A percentile compares a stretch with the other conserved stretches of the same genome.
Conservation (phyloP, 2,113 vertebrate species). For the Salminus brasiliensis region DNA sequence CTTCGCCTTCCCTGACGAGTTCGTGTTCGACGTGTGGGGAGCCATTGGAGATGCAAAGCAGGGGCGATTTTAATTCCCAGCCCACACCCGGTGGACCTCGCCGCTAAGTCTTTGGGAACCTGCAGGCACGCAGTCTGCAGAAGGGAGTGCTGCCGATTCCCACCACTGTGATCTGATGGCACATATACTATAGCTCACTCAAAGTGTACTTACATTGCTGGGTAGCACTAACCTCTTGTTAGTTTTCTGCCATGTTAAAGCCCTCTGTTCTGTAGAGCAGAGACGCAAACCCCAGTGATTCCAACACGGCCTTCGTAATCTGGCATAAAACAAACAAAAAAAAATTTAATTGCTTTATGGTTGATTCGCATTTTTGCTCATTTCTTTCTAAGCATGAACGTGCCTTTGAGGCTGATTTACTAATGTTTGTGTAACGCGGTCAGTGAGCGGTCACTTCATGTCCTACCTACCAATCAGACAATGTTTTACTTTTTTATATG, state of each 20-base stretch:
- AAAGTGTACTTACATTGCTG: constrained; percentile 32
- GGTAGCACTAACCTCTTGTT: neutral
- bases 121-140: neutral
- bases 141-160: constrained; percentile 19
- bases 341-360: no score
- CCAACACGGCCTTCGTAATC: neutral
- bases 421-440: neutral
- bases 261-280: neutral
- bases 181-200: constrained; percentile 19
- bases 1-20: constrained; percentile 96
- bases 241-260: neutral
- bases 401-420: neutral
- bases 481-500: neutral
- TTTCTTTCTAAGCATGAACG: neutral
- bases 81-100: neutral
- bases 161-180: constrained; percentile 38
- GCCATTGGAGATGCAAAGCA: constrained; percentile 90
- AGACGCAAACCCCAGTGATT: neutral
- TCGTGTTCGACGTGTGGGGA: constrained; percentile 96
- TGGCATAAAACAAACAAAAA: neutral
- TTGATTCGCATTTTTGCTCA: no score
- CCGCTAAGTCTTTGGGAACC: constrained; percentile 20
- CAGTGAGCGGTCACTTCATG: neutral
- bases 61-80: constrained; percentile 74
- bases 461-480: neutral